Evolutionary conservation across 92 coral and sea anemone genomes (phyloP), one percentile per base, ranked within the genome.

Genomic region (Palythoa heliodiscus): DNA sequence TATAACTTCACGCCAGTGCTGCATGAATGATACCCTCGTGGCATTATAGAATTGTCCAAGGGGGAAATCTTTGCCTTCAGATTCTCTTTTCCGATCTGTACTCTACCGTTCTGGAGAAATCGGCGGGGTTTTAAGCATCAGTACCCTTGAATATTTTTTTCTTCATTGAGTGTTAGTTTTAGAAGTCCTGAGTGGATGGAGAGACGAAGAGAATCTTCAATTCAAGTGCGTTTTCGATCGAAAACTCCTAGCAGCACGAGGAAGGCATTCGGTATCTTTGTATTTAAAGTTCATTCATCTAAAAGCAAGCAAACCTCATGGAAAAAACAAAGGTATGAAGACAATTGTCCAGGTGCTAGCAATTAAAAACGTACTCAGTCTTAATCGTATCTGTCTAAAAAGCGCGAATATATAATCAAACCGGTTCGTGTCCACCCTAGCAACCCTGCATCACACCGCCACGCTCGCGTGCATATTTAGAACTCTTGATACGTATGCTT

Each of bases 271-370:
- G 84, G 63, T n/a, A 19, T 50, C 84, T 80, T 80, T 80, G 84
- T 80, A 67, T 43, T 79, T 66, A 24, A 25, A 43, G 60, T 66
- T 80, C 73, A 80, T 80, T 80, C 38, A 80, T 23, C 71, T 17
- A 61, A 78, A 78, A 73, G 73, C 74, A 80, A 60, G 73, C 74
- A 17, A 64, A 52, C 60, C 66, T 80, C 19, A 48, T 70, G 84
- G 83, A 70, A 7, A 23, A 43, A 93, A 94, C 98, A 94, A 94
- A 94, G 93, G 98, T 94, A 70, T 37, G 29, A 43, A 94, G 78
- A 92, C 98, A 94, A 94, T 67, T 83, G 94, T 91, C 89, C 98
- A 94, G 98, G 98, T 94, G 98, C 95, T 90, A 93, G 84, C 94
- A 92, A 93, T 93, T 93, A 93, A 93, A 82, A 52, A 25, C 78